Evolutionary conservation across 2,797 vertebrate genomes (phyloP).

Genomic region (Notolabrus celidotus): DNA sequence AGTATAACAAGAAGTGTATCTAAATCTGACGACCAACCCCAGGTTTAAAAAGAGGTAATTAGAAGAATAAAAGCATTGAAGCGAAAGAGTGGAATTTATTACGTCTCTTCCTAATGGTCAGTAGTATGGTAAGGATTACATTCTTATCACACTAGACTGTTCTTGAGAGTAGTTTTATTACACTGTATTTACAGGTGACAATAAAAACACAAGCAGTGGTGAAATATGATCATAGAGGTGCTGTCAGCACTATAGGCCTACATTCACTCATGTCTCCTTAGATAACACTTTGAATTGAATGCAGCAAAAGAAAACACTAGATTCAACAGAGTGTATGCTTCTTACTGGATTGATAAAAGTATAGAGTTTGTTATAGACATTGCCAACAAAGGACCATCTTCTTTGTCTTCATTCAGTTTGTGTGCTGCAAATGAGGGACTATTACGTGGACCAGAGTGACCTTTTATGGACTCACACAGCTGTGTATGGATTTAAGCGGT

Average conservation of each 20-base stretch:
- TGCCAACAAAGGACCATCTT: conserved; percentile 11
- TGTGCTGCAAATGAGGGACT: conserved; percentile 28
- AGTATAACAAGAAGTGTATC: too few species aligned
- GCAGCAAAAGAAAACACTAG: neutral
- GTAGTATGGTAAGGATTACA: neutral
- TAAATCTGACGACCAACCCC: too few species aligned
- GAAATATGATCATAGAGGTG: conserved; percentile 4
- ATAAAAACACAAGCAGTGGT: conserved; percentile 1
- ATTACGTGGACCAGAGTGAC: conserved; percentile 14
- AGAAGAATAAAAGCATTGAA: too few species aligned
- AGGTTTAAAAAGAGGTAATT: too few species aligned
- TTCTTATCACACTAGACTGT: neutral
- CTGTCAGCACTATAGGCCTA: neutral
- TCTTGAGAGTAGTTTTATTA: neutral
- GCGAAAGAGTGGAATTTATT: too few species aligned
- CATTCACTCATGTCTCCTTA: neutral
- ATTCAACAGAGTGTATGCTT: neutral
- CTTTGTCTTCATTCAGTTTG: conserved; percentile 27
- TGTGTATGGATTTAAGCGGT: conserved; percentile 37
- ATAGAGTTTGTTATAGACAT: neutral
- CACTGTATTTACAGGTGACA: conserved; percentile 9
- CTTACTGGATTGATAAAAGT: neutral
- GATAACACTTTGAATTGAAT: conserved; percentile 7
- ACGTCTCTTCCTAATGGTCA: too few species aligned
- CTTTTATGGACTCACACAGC: conserved; percentile 59